phyloP scores from a whole-genome alignment of 1,140 invertebrate genomes.

The Microplitis demolitor region DNA sequence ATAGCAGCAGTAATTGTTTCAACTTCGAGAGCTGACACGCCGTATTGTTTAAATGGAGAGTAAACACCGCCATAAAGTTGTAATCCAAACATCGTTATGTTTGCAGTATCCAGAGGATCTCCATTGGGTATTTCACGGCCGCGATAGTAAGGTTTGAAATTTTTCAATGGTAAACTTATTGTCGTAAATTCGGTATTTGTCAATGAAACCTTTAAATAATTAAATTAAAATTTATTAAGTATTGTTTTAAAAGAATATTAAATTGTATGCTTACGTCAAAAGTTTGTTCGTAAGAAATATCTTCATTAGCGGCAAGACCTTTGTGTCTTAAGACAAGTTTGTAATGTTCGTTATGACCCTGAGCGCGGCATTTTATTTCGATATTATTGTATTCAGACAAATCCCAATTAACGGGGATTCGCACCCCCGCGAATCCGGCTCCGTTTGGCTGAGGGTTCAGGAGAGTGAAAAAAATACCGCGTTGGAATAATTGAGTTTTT shows the following conservation, averaged over 20 bases:
- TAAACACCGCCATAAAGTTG: constrained; percentile 76
- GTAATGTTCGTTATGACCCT: constrained; percentile 63
- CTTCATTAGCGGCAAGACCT: constrained; percentile 62
- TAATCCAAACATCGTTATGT: constrained; percentile 69
- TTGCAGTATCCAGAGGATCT: constrained; percentile 64
- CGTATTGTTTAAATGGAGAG: constrained; percentile 67
- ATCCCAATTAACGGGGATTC: constrained; percentile 58
- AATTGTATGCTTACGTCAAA: constrained; percentile 61
- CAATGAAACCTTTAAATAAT: constrained; percentile 48
- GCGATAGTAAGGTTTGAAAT: constrained; percentile 70
- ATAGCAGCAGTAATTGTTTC: constrained; percentile 54
- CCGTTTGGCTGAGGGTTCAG: constrained; percentile 74
- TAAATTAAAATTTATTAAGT: not conserved
- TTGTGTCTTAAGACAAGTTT: constrained; percentile 70
- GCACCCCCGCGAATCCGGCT: constrained; percentile 71
- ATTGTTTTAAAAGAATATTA: not conserved
- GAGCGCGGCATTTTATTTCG: constrained; percentile 64
- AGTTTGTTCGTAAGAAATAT: constrained; percentile 69
- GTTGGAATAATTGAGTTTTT: constrained; percentile 66
- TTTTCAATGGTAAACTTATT: constrained; percentile 61
- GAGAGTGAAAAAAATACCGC: constrained; percentile 70
- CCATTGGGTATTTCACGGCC: constrained; percentile 64
- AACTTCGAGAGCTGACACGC: constrained; percentile 70
- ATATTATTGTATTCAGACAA: constrained; percentile 61
- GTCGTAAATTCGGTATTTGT: constrained; percentile 62